Base-by-base conservation (phyloP, 2,797 vertebrate genomes). In the Sitta carolinensis region DNA sequence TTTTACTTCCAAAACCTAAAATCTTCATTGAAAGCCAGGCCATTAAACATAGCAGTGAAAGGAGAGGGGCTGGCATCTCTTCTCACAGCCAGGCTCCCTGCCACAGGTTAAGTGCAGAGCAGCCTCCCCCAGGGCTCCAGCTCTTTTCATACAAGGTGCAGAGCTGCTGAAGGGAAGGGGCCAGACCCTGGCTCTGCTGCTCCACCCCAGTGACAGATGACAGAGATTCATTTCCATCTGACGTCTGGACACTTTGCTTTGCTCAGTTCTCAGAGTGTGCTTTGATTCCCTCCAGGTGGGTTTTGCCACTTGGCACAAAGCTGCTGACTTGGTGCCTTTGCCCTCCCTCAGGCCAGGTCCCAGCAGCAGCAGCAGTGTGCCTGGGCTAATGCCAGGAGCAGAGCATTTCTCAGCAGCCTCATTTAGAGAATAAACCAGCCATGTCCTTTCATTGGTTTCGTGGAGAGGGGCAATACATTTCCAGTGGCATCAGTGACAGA, bases 401-500 rank as follows among this genome's bases (percentile, higher is more conserved):
- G 42, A 2, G 3, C 81, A 51, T 90, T 89, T 85, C 92, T 96
- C 92, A 70, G 74, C 54, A 63, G 78, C 84, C 84, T 94, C 84
- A 83, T 83, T 92, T 70, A 89, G 78, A 67, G 81, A 93, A 89
- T 43, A 95, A 97, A 92, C 90, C 95, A 96, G 93, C 90, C 92
- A 80, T 94, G 84, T 80, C 84, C 74, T 92, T 95, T 92, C 92
- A 68, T 20, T 69, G 82, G 89, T 34, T 93, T 95, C 69, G 77
- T 83, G 51, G 58, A 90, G 84, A 93, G 30, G 61, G 76, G 73
- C 69, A 92, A 94, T 95, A 91, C 87, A 77, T 96, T 95, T 92
- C 82, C 87, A 87, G 84, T 81, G 76, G 90, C 91, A 94, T 95
- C 95, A 76, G 79, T 93, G 94, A 94, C 95, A 96, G 92, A 93